Base-by-base conservation (phyloP, 2,113 vertebrate genomes). In the Haliaeetus leucogaster region DNA sequence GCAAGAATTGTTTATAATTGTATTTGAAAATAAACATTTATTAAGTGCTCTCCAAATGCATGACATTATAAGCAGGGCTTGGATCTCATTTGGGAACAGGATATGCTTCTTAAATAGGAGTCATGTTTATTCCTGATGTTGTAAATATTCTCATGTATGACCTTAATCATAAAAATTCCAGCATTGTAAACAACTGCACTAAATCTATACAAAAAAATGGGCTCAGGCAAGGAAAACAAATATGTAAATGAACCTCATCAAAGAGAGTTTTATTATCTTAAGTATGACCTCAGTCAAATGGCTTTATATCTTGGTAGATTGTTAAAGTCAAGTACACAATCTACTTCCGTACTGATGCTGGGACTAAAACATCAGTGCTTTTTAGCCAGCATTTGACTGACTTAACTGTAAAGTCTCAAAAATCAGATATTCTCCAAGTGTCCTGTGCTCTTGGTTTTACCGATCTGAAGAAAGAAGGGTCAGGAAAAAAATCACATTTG, bases 191-290 rank as follows among this genome's bases (percentile, higher is more conserved):
- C 92, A 96, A 96, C 76, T 86, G 67, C 76, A 92, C 95, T 97
- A 91, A 93, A 97, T 94, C 73, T 94, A 93, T 68, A 96, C 66
- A 62, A 86, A 96, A 95, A 97, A 97, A 92, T 67, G 47, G 89
- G 61, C 82, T 92, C 89, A 74, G 84, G 91, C 79, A 96, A 97
- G 92, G 96, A 97, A 97, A 97, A 97, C 97, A 97, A 97, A 97
- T 97, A 97, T 97, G 97, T 94, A 97, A 97, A 97, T 97, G 91
- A 97, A 89, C 66, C 87, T 86, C 70, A 97, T 97, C 95, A 98
- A 96, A 97, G 88, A 68, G 89, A 96, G 72, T 96, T 97, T 96
- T 97, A 93, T 87, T 89, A 86, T 97, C 79, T 91, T 95, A 74
- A 94, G 50, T 89, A 94, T 97, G 95, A 94, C 79, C 87, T 96